Conservation (phyloP, 2,888 invertebrate species). For the Sphecodes monilicornis region DNA sequence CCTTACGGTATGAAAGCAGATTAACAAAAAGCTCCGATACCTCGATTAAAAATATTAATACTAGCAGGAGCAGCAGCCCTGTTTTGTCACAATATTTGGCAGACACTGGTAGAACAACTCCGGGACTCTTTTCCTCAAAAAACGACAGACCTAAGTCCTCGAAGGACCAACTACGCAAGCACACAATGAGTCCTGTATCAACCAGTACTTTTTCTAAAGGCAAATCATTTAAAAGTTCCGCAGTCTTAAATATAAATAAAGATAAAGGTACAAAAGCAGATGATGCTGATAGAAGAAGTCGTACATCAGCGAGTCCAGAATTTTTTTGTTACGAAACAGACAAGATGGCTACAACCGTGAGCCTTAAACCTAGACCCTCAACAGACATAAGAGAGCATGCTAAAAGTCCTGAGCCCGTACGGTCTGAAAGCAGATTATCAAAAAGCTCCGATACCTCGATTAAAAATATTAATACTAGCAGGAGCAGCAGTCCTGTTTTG, state of each 20-base stretch:
- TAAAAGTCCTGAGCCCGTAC: background rate
- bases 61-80: background rate
- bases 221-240: background rate
- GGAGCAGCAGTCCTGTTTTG: background rate
- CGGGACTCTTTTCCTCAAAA: background rate
- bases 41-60: background rate
- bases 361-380: background rate
- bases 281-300: background rate
- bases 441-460: background rate
- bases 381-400: background rate
- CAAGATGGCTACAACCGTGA: constrained; percentile 31
- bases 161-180: background rate
- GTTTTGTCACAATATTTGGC: background rate
- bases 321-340: constrained; percentile 36
- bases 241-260: background rate
- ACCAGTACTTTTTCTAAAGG: background rate
- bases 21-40: background rate
- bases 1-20: too few relatives aligned
- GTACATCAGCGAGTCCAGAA: constrained; percentile 6
- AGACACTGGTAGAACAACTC: background rate
- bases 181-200: background rate
- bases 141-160: background rate
- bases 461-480: background rate
- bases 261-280: too few relatives aligned
- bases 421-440: background rate